Conservation (phyloP, 2,888 invertebrate genomes). For the Cinara cedri region DNA sequence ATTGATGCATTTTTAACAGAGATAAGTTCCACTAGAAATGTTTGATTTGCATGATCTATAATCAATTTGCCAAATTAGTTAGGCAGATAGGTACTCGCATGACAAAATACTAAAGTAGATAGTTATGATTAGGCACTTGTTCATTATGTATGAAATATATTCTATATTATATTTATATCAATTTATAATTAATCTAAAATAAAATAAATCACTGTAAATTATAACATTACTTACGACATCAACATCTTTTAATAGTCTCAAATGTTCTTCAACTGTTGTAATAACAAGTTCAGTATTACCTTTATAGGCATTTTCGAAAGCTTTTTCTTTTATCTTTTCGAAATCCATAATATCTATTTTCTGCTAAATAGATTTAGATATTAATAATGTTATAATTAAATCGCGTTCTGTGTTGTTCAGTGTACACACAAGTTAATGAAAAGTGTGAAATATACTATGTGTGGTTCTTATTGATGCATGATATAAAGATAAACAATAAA, state of each 20-base stretch:
- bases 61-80: too few relatives aligned
- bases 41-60: too few relatives aligned
- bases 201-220: conserved; percentile 55
- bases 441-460: too few relatives aligned
- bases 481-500: too few relatives aligned
- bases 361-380: too few relatives aligned
- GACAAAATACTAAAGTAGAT: background rate
- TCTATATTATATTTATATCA: background rate
- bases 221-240: conserved; percentile 66
- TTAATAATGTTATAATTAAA: too few relatives aligned
- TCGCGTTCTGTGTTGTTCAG: too few relatives aligned
- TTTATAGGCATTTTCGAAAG: conserved; percentile 73
- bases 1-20: too few relatives aligned
- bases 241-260: conserved; percentile 64
- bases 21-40: background rate
- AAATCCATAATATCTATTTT: conserved; percentile 25
- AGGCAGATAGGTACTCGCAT: background rate
- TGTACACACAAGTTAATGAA: too few relatives aligned
- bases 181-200: conserved; percentile 36
- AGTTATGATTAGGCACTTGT: too few relatives aligned
- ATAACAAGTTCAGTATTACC: conserved; percentile 75
- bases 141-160: too few relatives aligned
- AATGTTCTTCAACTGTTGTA: conserved; percentile 69
- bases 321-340: conserved; percentile 41
- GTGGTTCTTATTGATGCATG: too few relatives aligned